Evolutionary conservation across 2,113 vertebrate species (phyloP).

Genomic region (Catharus bicknelli): DNA sequence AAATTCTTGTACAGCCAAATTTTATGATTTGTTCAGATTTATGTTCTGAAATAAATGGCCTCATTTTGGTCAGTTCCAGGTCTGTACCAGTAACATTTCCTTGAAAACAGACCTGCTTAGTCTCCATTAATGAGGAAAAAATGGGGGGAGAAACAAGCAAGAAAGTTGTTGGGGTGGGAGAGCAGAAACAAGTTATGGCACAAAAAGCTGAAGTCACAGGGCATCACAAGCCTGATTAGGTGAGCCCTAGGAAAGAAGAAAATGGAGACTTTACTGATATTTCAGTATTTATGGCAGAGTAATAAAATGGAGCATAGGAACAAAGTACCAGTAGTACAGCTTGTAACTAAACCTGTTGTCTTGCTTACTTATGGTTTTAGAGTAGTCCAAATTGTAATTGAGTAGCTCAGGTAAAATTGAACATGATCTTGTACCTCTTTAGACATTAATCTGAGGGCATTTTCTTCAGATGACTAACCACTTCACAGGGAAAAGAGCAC

Average conservation of each 20-base stretch:
- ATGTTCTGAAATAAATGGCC: not conserved
- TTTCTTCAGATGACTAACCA: not conserved
- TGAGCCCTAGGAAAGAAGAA: not conserved
- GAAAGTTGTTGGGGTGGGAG: rapidly evolving
- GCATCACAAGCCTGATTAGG: not conserved
- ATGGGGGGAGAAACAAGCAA: rapidly evolving
- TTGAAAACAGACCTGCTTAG: not conserved
- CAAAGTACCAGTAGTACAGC: not conserved
- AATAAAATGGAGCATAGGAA: not conserved
- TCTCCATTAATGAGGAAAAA: not conserved
- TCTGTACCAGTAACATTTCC: rapidly evolving
- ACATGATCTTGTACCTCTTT: rapidly evolving
- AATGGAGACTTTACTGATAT: not conserved
- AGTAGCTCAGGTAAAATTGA: not conserved
- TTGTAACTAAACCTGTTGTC: not conserved
- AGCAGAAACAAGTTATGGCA: not conserved
- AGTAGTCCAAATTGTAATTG: not conserved
- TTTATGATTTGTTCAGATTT: not conserved
- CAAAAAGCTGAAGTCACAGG: not conserved
- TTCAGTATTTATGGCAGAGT: not conserved
- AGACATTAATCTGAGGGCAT: not conserved
- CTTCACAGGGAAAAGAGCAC: not conserved
- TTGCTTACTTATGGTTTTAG: not conserved
- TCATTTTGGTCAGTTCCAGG: not conserved
- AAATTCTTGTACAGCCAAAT: not conserved